Base-by-base conservation (phyloP, 2,113 vertebrate genomes). In the Tupaia tana region DNA sequence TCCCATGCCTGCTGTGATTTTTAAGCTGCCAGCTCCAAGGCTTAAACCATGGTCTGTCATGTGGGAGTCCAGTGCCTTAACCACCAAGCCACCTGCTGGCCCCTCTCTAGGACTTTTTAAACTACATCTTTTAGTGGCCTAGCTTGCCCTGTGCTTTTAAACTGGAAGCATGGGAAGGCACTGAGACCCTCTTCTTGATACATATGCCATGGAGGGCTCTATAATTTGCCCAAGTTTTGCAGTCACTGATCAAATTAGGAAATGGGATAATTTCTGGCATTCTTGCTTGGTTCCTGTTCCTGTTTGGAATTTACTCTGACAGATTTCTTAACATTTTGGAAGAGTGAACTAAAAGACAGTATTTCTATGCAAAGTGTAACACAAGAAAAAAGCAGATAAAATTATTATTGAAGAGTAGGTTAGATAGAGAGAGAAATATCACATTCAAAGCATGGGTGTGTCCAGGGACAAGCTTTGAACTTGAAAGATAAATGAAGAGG, bases 241-340 rank as follows among this genome's bases (percentile, higher is more conserved):
- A 79, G 59, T 89, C 84, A 69, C 18, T 75, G 66, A 70, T 15
- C 15, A 82, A 1, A 1, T 43, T 93, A 59, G 74, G 29, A 24
- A 89, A 58, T 16, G 27, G 52, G 78, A 77, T 22, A 31, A 31
- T 90, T 79, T 43, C 89, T 89, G 64, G 31, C 34, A 29, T 71
- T 83, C 9, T 67, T 86, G 11, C 31, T 43, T 86, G n/a, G 16
- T 96, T 71, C 77, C n/a, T 19, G 6, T 13, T 91, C 19, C 31
- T 64, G 3, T 74, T 87, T 93, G 82, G 70, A 96, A 93, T 90
- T 93, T 64, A 90, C 29, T 52, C 22, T 95, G 91, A 66, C 29
- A 88, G 59, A 78, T 92, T 93, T 92, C 70, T 86, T 80, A 56
- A 73, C 71, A 79, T 77, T 89, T 95, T 70, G 71, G 77, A 84